Evolutionary conservation across 2,797 vertebrate species (phyloP).

Genomic region (Centropyge bicolor): DNA sequence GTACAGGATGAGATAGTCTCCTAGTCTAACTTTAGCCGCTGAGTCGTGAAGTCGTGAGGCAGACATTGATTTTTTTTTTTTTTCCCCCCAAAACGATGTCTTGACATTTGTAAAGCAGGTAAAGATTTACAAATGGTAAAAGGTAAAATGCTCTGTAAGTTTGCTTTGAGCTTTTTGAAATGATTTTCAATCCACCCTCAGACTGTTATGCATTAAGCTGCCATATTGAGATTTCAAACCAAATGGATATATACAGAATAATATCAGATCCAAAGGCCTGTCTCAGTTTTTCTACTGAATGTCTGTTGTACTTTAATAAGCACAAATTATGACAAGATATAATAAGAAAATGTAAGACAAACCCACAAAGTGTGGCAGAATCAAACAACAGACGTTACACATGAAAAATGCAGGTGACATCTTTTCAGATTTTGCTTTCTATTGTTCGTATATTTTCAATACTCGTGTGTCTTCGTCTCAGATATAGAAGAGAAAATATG

Average conservation of each 20-base stretch:
- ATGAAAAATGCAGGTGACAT: no score
- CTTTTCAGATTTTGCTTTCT: no score
- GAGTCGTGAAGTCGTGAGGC: slow-evolving; percentile 16
- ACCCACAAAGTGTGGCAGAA: no score
- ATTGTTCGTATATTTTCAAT: no score
- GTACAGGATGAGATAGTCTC: not conserved
- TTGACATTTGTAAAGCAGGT: slow-evolving; percentile 1
- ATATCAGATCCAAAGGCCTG: not conserved
- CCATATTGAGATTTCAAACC: not conserved
- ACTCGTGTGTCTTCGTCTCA: no score
- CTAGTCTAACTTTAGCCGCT: slow-evolving; percentile 25
- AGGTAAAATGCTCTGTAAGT: not conserved
- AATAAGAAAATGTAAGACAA: not conserved
- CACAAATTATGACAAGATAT: not conserved
- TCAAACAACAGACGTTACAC: no score
- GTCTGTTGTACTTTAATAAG: no score
- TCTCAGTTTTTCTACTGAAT: not conserved
- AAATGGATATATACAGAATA: no score
- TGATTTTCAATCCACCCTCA: not conserved
- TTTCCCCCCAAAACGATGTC: no score
- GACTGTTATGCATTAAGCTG: not conserved
- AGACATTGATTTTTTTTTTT: not conserved
- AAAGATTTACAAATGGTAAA: no score
- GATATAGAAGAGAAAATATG: no score
- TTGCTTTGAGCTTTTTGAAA: not conserved